Evolutionary conservation across 2,888 invertebrate genomes (phyloP), one percentile per base, ranked within the genome.

Genomic region (Dyspetes luteomarginatus): DNA sequence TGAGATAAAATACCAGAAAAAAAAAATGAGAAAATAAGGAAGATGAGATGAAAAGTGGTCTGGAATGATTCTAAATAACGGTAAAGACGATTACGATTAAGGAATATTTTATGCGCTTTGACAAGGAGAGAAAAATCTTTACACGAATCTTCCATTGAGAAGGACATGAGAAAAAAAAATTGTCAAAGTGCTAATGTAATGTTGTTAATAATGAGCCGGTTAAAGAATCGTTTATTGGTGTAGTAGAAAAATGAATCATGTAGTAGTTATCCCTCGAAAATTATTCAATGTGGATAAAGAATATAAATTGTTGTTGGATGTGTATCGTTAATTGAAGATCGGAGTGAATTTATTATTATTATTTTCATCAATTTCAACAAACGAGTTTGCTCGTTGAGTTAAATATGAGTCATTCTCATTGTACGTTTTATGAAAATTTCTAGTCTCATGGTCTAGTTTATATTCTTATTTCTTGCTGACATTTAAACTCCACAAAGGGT

Each of bases 221-320:
- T 48, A 64, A 43, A 43, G 22, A 9, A 17, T 30, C 4, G 41
- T 50, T 52, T 55, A 62, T 43, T 28, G 22, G 15, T 12, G 17
- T 41, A 26, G 28, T 50, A n/a, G 1, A 52, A 30, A 4, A 64
- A 26, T 68, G 60, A 76, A 64, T 77, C 71, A 77, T 71, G 15
- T 50, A 48, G 71, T 28, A 15, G 69, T 58, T 56, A 19, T 56
- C 77, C 77, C 71, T 77, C 71, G 43, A 3, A 56, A 65, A 77
- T 77, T 30, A 15, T 55, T 55, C 41, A 22, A 19, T 58, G 68
- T 69, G 55, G 62, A 69, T 69, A 45, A 36, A 24, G 24, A 28
- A 12, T 55, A n/a, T 50, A 64, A 55, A 41, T 36, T 45, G 56
- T 43, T 76, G 69, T 69, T 43, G 28, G 55, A 45, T 71, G 28